phyloP scores from a whole-genome alignment of 2,888 invertebrate genomes.

The Shargacucullia verbasci region DNA sequence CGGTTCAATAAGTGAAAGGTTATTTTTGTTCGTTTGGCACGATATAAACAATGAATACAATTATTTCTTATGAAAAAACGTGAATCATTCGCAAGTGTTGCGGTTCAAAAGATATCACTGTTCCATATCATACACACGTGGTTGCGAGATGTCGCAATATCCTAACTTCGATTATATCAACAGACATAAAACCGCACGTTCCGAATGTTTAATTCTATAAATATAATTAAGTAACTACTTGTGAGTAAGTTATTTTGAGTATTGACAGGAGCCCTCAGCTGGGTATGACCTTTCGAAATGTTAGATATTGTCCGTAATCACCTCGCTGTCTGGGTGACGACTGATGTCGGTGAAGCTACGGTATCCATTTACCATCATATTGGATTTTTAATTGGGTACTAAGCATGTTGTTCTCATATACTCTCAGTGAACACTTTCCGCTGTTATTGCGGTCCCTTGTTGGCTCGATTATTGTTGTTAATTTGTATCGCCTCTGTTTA shows the following conservation, averaged over 20 bases:
- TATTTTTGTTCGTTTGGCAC: constrained; percentile 18
- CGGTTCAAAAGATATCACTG: constrained; percentile 13
- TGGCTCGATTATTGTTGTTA: constrained; percentile 75
- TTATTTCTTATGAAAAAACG: constrained; percentile 15
- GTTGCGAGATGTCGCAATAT: constrained; percentile 21
- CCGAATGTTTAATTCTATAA: too few relatives aligned
- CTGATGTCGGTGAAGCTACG: too few relatives aligned
- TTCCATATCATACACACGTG: constrained; percentile 14
- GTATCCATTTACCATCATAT: too few relatives aligned
- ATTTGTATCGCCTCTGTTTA: constrained; percentile 73
- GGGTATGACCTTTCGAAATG: too few relatives aligned
- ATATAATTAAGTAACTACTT: too few relatives aligned
- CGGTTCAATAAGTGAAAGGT: constrained; percentile 1
- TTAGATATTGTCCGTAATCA: too few relatives aligned
- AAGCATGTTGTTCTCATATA: constrained; percentile 45
- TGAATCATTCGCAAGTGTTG: constrained; percentile 32
- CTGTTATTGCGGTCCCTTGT: constrained; percentile 65
- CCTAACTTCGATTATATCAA: constrained; percentile 14
- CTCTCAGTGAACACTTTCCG: constrained; percentile 62
- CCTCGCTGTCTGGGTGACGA: too few relatives aligned
- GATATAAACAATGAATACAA: constrained; percentile 6
- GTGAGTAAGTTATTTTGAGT: too few relatives aligned
- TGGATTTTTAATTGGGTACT: constrained; percentile 10
- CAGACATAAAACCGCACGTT: constrained; percentile 5
- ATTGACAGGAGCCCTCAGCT: too few relatives aligned